Conservation (phyloP, 2,888 invertebrate genomes). For the Drosophila merina region DNA sequence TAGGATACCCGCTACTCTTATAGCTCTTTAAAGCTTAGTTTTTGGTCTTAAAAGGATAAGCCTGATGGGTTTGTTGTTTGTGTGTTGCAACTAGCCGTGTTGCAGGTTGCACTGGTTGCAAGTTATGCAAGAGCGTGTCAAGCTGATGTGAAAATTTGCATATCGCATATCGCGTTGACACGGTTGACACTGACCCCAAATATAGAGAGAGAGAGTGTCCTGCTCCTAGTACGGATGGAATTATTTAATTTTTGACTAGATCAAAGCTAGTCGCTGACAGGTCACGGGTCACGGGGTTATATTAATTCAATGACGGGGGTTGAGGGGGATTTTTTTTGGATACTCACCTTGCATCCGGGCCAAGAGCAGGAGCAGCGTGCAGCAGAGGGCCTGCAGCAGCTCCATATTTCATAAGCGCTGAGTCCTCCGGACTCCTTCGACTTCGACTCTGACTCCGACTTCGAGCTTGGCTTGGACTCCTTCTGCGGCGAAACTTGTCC, state of each 20-base stretch:
- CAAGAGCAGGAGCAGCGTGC: conserved; percentile 79
- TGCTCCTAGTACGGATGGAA: not conserved
- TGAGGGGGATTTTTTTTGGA: not conserved
- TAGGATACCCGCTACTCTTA: not conserved
- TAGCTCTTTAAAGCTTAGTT: not conserved
- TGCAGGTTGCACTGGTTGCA: conserved; percentile 32
- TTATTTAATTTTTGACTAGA: conserved; percentile 49
- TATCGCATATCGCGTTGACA: conserved; percentile 69
- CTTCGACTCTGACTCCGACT: not conserved
- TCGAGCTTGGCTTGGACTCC: not conserved
- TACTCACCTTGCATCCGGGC: conserved; percentile 82
- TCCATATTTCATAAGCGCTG: conserved; percentile 80
- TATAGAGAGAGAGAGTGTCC: not conserved
- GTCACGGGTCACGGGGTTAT: not conserved
- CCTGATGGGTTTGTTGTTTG: conserved; percentile 25
- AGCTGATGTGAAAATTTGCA: conserved; percentile 55
- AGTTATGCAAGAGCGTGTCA: conserved; percentile 71
- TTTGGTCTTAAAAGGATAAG: too few species aligned
- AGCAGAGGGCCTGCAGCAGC: conserved; percentile 80
- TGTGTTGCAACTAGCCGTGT: conserved; percentile 12
- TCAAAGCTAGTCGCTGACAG: conserved; percentile 35
- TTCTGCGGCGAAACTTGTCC: too few species aligned
- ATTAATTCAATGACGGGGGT: conserved; percentile 16
- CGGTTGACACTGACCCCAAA: conserved; percentile 61
- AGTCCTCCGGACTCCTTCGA: conserved; percentile 18